Evolutionary conservation across 2,888 invertebrate genomes (phyloP).

Genomic region (Cephus nigrinus): DNA sequence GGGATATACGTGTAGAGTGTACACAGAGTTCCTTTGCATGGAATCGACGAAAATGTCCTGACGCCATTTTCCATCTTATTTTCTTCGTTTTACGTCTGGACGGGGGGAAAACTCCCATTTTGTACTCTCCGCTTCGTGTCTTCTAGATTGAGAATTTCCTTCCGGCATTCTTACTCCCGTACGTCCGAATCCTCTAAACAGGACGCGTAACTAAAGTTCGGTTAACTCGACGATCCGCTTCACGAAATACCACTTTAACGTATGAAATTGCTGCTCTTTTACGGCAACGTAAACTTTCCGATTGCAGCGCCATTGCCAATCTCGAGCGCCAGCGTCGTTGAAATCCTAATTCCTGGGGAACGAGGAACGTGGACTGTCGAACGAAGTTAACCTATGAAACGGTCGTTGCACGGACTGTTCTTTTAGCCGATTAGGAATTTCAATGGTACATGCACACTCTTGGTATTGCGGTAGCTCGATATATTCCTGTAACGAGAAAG

Average conservation of each 20-base stretch:
- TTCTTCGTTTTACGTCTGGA: constrained; percentile 11
- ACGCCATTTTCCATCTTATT: constrained; percentile 10
- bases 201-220: constrained; percentile 31
- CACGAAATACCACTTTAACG: constrained; percentile 6
- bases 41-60: background rate
- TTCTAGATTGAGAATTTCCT: background rate
- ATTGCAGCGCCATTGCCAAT: background rate
- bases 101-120: background rate
- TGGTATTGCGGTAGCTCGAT: background rate
- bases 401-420: background rate
- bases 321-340: background rate
- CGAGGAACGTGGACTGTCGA: background rate
- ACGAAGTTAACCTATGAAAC: background rate
- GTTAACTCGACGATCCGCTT: constrained; percentile 30
- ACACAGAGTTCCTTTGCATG: background rate
- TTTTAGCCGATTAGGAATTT: background rate
- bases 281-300: background rate
- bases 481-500: background rate
- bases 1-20: background rate
- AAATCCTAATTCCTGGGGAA: background rate
- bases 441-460: background rate
- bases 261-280: background rate
- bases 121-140: background rate
- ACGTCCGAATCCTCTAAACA: constrained; percentile 6
- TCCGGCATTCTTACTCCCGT: background rate